Percentiles rank a stretch among this genome's conserved stretches.
phyloP scores from a whole-genome alignment of 2,888 invertebrate genomes.

The Spilarctia lutea region DNA sequence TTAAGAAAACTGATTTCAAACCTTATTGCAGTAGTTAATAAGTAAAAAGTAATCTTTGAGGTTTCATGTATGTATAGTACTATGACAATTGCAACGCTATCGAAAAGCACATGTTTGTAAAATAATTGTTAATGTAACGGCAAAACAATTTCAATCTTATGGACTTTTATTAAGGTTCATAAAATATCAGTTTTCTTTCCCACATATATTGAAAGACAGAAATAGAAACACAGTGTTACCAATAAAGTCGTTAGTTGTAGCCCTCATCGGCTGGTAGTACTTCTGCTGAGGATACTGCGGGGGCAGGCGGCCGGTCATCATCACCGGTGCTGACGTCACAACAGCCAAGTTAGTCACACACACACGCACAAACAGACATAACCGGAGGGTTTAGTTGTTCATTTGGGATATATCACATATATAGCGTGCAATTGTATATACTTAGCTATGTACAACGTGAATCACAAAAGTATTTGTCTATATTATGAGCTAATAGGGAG shows the following conservation, averaged over 20 bases:
- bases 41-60: background rate
- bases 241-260: constrained; percentile 75
- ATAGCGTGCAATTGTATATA: background rate
- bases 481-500: background rate
- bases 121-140: too few relatives aligned
- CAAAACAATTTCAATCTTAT: background rate
- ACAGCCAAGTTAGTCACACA: constrained; percentile 66
- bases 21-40: background rate
- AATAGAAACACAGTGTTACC: constrained; percentile 60
- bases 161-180: background rate
- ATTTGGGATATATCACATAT: background rate
- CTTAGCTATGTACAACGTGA: background rate
- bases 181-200: constrained; percentile 6
- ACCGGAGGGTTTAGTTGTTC: background rate
- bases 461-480: background rate
- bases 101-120: background rate
- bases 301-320: constrained; percentile 64
- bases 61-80: background rate
- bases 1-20: background rate
- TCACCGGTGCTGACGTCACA: constrained; percentile 56
- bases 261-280: constrained; percentile 81
- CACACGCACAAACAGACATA: constrained; percentile 33
- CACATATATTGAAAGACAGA: background rate
- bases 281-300: constrained; percentile 67
- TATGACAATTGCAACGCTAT: background rate